A percentile compares a stretch with the other conserved stretches of the same genome.
phyloP scores from a whole-genome alignment of 2,113 vertebrate species.

The Mobula hypostoma region DNA sequence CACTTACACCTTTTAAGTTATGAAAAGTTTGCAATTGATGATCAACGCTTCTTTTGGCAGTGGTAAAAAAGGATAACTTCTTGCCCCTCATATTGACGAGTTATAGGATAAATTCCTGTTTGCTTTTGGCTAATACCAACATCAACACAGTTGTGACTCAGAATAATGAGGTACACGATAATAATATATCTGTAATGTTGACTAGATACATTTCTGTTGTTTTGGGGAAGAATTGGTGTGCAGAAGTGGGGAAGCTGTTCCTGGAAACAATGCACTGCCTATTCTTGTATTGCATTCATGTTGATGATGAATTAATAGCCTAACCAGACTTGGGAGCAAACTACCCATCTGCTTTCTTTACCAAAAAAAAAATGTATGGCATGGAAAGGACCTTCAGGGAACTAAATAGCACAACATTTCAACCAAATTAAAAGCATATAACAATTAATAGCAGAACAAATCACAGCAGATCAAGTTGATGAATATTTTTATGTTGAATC shows the following conservation, averaged over 20 bases:
- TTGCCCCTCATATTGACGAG: not conserved
- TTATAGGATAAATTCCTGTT: not conserved
- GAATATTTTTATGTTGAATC: not conserved
- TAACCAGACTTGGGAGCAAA: not conserved
- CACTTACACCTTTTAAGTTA: not conserved
- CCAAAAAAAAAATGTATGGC: not conserved
- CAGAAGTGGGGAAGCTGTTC: not conserved
- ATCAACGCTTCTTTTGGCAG: too few relatives aligned
- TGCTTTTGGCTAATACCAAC: not conserved
- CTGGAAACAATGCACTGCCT: not conserved
- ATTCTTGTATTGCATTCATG: not conserved
- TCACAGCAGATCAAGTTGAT: not conserved
- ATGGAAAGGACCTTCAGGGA: not conserved
- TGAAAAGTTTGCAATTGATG: not conserved
- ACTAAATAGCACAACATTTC: not conserved
- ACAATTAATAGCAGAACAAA: conserved; percentile 1
- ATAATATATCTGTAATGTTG: not conserved
- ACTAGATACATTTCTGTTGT: not conserved
- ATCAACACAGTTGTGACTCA: not conserved
- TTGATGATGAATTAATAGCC: not conserved
- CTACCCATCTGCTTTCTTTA: not conserved
- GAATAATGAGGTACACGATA: not conserved
- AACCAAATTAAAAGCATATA: not conserved
- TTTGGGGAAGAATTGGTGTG: not conserved
- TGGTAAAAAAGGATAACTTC: too few relatives aligned